Conservation (phyloP, 2,888 invertebrate species). For the Torymus auratus region DNA sequence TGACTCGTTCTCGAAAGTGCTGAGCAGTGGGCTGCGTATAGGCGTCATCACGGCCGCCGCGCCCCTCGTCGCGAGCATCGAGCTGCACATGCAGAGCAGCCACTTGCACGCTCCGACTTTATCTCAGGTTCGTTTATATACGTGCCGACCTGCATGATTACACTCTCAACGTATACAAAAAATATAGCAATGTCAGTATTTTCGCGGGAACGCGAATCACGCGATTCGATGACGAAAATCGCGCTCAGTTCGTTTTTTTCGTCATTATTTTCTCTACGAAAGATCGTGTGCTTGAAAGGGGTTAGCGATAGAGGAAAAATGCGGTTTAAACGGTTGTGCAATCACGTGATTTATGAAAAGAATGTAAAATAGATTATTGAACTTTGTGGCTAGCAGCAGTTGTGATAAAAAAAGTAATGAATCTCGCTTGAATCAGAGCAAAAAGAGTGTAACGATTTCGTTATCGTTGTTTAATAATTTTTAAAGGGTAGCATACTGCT, state of each 20-base stretch:
- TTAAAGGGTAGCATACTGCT: no score
- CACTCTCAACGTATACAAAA: no score
- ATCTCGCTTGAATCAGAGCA: neutral
- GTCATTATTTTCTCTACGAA: no score
- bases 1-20: constrained; percentile 87
- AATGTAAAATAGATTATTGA: constrained; percentile 15
- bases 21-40: constrained; percentile 84
- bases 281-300: no score
- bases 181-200: no score
- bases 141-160: neutral
- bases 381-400: neutral
- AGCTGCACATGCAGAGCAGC: constrained; percentile 85
- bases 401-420: constrained; percentile 9
- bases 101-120: constrained; percentile 82
- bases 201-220: no score
- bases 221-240: no score
- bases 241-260: no score
- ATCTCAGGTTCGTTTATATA: constrained; percentile 79
- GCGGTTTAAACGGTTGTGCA: no score
- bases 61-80: constrained; percentile 81
- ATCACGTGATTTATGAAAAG: constrained; percentile 6
- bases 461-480: no score
- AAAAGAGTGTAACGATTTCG: no score
- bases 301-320: no score
- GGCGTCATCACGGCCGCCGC: constrained; percentile 87